Percentiles rank a stretch among this genome's conserved stretches.
These are phyloP conservation scores for Cyclura pinguis DNA, from an alignment of 2,797 vertebrate genomes.

Conservation along the genomic window DNA sequence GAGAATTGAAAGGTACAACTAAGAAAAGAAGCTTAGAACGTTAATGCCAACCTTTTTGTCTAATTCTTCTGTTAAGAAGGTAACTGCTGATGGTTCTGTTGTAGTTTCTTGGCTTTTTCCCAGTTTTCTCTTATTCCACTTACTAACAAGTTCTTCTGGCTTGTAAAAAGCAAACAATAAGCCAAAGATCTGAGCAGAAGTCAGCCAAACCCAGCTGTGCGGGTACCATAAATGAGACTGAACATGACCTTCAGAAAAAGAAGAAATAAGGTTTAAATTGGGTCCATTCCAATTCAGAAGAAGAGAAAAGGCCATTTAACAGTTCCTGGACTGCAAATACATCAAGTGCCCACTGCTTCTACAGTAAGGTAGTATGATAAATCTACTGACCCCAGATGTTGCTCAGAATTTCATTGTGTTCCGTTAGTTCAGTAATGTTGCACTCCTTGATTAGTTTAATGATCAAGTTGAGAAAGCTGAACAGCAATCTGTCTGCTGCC, in stretches of 20 bases:
- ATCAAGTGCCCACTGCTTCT: neutral
- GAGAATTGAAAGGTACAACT: neutral
- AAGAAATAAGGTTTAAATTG: conserved; percentile 39
- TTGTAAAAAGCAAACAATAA: conserved; percentile 91
- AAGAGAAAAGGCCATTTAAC: neutral
- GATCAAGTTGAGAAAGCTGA: conserved; percentile 89
- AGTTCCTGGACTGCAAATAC: neutral
- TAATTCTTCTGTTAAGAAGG: conserved; percentile 84
- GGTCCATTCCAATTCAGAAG: neutral
- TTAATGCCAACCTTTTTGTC: conserved; percentile 85
- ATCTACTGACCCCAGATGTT: conserved; percentile 84
- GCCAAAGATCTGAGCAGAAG: conserved; percentile 93
- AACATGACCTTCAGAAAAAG: conserved; percentile 82
- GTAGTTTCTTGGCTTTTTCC: conserved; percentile 56
- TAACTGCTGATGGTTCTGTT: conserved; percentile 69
- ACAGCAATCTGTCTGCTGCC: conserved; percentile 91
- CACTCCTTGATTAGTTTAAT: conserved; percentile 92
- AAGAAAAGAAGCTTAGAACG: neutral
- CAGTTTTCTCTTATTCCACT: conserved; percentile 77
- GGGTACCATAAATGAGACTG: conserved; percentile 92
- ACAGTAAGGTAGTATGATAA: neutral
- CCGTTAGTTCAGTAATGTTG: conserved; percentile 83
- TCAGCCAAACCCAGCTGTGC: conserved; percentile 98
- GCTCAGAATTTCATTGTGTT: conserved; percentile 78
- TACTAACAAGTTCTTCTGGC: conserved; percentile 86